phyloP scores from a whole-genome alignment of 2,888 invertebrate genomes.

The Trilocha varians region DNA sequence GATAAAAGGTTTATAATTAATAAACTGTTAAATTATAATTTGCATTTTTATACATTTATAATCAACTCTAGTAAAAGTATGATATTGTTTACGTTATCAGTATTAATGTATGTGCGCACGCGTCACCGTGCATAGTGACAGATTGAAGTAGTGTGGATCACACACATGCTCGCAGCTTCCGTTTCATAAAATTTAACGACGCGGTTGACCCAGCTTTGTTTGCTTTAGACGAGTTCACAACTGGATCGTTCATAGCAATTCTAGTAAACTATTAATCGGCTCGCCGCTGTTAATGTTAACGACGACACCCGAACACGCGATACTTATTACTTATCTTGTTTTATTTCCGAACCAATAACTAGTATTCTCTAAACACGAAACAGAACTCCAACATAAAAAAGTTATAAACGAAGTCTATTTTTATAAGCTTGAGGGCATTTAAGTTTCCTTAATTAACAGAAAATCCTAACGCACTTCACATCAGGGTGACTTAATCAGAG shows the following conservation, averaged over 20 bases:
- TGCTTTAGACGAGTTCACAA: conserved; percentile 58
- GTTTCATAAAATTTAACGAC: conserved; percentile 70
- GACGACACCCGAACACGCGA: conserved; percentile 1
- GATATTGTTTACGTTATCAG: not conserved
- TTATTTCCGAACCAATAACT: not conserved
- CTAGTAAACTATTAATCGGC: conserved; percentile 59
- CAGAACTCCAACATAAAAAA: not conserved
- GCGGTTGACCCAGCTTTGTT: conserved; percentile 72
- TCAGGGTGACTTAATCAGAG: conserved; percentile 64
- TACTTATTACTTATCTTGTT: not conserved
- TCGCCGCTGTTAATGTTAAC: conserved; percentile 17
- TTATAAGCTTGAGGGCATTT: not conserved
- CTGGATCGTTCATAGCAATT: conserved; percentile 52
- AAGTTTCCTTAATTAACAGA: conserved; percentile 62
- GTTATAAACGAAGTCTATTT: not conserved
- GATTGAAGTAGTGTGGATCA: conserved; percentile 44
- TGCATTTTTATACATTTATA: too few relatives aligned
- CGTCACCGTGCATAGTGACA: conserved; percentile 55
- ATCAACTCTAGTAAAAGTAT: too few relatives aligned
- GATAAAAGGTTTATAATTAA: too few relatives aligned
- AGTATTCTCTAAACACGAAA: not conserved
- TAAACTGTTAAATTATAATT: too few relatives aligned
- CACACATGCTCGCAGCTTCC: conserved; percentile 36
- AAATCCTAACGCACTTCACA: conserved; percentile 48
- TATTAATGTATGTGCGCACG: conserved; percentile 29